Percentiles rank a stretch among this genome's conserved stretches.
Conservation (phyloP, 2,797 vertebrate genomes). For the Ceyx erithaca region DNA sequence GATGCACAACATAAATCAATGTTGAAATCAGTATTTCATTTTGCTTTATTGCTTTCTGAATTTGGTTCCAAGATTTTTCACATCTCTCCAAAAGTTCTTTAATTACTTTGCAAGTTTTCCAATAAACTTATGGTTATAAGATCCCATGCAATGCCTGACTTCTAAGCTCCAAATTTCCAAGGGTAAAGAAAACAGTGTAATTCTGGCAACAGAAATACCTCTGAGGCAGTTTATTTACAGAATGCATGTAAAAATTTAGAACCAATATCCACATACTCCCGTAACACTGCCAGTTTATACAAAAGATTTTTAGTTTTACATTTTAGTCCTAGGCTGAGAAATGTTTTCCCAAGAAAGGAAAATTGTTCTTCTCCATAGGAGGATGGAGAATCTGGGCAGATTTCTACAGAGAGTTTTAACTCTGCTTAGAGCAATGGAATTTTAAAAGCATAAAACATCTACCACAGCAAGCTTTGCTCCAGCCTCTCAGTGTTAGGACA, state of each 20-base stretch:
- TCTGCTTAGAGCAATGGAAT: not conserved
- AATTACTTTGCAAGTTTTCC: not conserved
- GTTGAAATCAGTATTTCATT: not conserved
- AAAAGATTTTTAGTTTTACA: not conserved
- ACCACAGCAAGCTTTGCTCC: not conserved
- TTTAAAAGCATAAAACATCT: not conserved
- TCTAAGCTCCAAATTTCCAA: not conserved
- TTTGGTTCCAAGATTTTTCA: not conserved
- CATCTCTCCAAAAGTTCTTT: not conserved
- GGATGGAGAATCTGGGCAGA: not conserved
- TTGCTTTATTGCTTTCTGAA: not conserved
- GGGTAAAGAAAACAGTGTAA: not conserved
- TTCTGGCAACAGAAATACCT: not conserved
- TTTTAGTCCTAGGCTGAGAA: not conserved
- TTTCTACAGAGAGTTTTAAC: not conserved
- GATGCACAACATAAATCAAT: not conserved
- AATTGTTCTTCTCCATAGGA: not conserved
- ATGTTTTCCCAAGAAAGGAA: not conserved
- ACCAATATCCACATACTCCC: not conserved
- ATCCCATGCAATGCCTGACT: not conserved
- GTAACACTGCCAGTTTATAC: fast-evolving
- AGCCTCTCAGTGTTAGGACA: too few relatives aligned
- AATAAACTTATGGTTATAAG: not conserved
- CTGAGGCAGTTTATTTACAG: not conserved
- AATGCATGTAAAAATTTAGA: fast-evolving